Conservation (phyloP, 2,888 invertebrate species). For the Eutolmus rufibarbis region DNA sequence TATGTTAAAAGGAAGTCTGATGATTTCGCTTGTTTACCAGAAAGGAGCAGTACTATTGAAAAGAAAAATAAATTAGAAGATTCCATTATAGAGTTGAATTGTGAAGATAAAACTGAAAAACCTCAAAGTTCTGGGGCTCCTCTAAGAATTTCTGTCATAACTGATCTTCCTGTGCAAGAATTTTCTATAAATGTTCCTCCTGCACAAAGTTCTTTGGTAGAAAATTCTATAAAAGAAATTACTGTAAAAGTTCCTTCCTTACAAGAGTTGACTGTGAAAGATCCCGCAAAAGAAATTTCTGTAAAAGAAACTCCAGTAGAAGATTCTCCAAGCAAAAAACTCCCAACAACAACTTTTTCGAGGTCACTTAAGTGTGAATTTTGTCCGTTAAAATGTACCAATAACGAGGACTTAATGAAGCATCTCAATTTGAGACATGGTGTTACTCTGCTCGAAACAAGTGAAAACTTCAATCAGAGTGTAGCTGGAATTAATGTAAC, state of each 20-base stretch:
- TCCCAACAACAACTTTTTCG: not conserved
- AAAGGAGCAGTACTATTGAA: not conserved
- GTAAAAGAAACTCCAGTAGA: not conserved
- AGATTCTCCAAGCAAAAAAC: not conserved
- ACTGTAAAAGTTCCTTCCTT: not conserved
- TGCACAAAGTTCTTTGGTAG: not conserved
- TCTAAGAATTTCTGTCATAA: not conserved
- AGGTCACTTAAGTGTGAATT: not conserved
- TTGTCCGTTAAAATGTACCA: not conserved
- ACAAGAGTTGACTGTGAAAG: not conserved
- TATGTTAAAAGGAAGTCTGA: not conserved
- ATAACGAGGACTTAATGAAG: not conserved
- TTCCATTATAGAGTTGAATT: not conserved
- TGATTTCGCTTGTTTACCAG: not conserved
- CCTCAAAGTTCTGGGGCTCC: not conserved
- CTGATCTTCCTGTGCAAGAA: not conserved
- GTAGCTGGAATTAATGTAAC: not conserved
- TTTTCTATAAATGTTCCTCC: not conserved
- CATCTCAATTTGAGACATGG: not conserved
- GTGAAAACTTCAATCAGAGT: not conserved
- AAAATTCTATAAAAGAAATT: not conserved
- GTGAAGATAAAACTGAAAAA: not conserved
- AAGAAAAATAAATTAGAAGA: not conserved
- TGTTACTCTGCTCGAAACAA: not conserved
- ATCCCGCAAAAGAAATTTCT: not conserved